Conservation (phyloP, 2,888 invertebrate species). For the Drosophila incognita region DNA sequence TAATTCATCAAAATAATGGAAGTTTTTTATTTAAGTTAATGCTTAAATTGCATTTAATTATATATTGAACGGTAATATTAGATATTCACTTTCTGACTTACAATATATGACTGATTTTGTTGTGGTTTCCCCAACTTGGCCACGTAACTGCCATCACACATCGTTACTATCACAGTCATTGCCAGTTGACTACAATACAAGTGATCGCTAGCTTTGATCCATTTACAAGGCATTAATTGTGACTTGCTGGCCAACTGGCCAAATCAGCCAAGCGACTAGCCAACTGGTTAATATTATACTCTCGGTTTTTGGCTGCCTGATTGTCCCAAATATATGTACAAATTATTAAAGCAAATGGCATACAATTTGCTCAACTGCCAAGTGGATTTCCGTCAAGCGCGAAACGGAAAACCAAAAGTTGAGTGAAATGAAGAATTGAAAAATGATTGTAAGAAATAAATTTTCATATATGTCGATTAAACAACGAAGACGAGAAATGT, state of each 20-base stretch:
- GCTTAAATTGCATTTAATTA: not conserved
- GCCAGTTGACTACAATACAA: slow-evolving; percentile 9
- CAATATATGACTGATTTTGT: slow-evolving; percentile 4
- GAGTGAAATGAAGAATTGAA: slow-evolving; percentile 32
- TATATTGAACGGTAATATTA: not conserved
- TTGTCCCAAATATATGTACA: slow-evolving; percentile 8
- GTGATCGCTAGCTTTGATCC: slow-evolving; percentile 35
- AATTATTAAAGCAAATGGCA: slow-evolving; percentile 27
- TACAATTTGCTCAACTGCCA: slow-evolving; percentile 39
- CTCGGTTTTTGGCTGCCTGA: not conserved
- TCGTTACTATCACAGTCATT: slow-evolving; percentile 35
- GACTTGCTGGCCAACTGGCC: slow-evolving; percentile 18
- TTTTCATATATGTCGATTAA: slow-evolving; percentile 5
- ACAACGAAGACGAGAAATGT: slow-evolving; percentile 2
- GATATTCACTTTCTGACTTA: not conserved
- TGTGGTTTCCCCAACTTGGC: slow-evolving; percentile 25
- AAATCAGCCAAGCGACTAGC: slow-evolving; percentile 28
- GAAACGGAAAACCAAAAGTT: slow-evolving; percentile 9
- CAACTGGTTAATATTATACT: slow-evolving; percentile 13
- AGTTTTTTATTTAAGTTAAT: not conserved
- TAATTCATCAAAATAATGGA: not conserved
- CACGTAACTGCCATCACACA: slow-evolving; percentile 9
- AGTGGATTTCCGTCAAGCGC: slow-evolving; percentile 37
- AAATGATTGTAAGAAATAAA: slow-evolving; percentile 30
- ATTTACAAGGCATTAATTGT: slow-evolving; percentile 11